Percentiles rank a stretch among this genome's conserved stretches.
phyloP scores from a whole-genome alignment of 2,113 vertebrate genomes.

The Bostrychus sinensis region DNA sequence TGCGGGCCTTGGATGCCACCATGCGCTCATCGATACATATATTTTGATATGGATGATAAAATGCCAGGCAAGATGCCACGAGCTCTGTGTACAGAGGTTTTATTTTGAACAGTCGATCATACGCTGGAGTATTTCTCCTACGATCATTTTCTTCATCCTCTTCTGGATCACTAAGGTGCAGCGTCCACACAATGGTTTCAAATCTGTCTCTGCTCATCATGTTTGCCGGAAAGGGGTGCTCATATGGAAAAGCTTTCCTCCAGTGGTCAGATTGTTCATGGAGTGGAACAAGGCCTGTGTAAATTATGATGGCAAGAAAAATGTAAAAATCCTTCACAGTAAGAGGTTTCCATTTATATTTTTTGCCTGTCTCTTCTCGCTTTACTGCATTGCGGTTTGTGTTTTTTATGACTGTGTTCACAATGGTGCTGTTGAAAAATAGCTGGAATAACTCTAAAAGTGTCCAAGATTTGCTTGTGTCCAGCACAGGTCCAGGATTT shows the following conservation, averaged over 20 bases:
- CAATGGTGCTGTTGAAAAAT: background rate
- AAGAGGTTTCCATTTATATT: background rate
- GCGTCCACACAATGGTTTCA: background rate
- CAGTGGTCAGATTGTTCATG: background rate
- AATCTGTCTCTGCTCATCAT: background rate
- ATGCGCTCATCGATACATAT: background rate
- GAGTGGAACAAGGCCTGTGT: background rate
- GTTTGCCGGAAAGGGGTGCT: background rate
- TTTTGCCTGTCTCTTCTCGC: background rate
- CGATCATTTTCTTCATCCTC: background rate
- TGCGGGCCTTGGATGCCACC: background rate
- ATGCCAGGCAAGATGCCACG: background rate
- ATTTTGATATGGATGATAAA: background rate
- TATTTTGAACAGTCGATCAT: background rate
- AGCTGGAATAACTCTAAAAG: background rate
- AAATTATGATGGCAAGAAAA: background rate
- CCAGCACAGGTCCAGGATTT: background rate
- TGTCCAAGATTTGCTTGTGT: background rate
- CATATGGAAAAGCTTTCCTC: background rate
- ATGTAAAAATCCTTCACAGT: background rate
- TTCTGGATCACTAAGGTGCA: background rate
- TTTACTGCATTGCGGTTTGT: background rate
- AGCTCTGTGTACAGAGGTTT: background rate
- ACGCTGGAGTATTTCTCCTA: background rate
- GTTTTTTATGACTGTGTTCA: background rate